Base-by-base conservation (phyloP, 2,797 vertebrate genomes). In the Argentina silus region DNA sequence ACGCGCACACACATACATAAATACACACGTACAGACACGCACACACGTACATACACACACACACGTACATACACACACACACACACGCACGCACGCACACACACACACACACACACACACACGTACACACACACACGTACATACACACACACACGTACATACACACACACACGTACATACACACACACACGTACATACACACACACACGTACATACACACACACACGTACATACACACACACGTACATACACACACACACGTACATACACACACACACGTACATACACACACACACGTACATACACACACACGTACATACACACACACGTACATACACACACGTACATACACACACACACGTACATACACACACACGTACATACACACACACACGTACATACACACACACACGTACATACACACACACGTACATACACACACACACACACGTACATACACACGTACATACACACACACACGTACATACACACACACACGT, bases 231-330 rank as follows among this genome's bases (percentile, higher is more conserved):
- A n/a, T n/a, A n/a, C n/a, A n/a, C n/a, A n/a, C n/a, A n/a, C n/a
- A n/a, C n/a, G n/a, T n/a, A n/a, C n/a, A n/a, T n/a, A n/a, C n/a
- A n/a, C 50, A 12, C 50, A 12, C 50, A 11, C 50, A 3, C 1
- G 50, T 19, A 53, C 15, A 53, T 27, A 42, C 36, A 36, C 15
- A 10, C 55, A n/a, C 23, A 65, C 36, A 68, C 50, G 53, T 45
- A 67, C 45, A 65, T 42, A 47, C 42, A 43, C 64, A 42, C 23
- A 36, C 23, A 55, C 64, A 67, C 45, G 50, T 45, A 67, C 45
- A 67, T n/a, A 27, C 17, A 53, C 65, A 67, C 64, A 67, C 57
- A 72, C 59, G 42, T 47, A 65, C 61, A 64, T 59, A 72, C 59
- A 72, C 45, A 53, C 70, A n/a, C n/a, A n/a, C n/a, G n/a, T n/a